phyloP scores from a whole-genome alignment of 2,888 invertebrate genomes.

The Monoplex corrugatus region DNA sequence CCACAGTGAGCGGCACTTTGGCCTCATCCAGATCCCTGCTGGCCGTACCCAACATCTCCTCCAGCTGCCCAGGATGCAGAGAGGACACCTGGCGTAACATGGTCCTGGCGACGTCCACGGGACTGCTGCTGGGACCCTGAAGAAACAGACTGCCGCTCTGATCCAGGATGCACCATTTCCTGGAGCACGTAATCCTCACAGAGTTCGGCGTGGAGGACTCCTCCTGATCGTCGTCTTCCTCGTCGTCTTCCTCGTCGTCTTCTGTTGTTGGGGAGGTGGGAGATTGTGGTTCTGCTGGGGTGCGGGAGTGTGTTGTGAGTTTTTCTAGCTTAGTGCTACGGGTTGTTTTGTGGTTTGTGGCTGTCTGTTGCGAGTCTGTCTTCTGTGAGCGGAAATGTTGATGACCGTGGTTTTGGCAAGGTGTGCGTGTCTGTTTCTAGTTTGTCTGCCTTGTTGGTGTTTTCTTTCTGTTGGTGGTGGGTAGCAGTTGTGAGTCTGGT shows the following conservation, averaged over 20 bases:
- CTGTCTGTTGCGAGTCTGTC: background rate
- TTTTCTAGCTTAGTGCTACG: background rate
- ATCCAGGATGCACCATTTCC: conserved; percentile 45
- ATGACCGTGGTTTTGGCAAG: too few species aligned
- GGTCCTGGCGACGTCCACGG: background rate
- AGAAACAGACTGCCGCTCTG: conserved; percentile 46
- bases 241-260: background rate
- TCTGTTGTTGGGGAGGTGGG: background rate
- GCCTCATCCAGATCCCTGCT: conserved; percentile 45
- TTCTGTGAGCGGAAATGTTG: too few species aligned
- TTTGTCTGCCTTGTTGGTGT: background rate
- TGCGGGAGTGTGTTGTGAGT: background rate
- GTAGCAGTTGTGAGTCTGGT: background rate
- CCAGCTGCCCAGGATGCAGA: conserved; percentile 34
- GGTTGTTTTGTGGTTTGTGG: background rate
- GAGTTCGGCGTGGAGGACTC: background rate
- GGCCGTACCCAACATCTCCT: background rate
- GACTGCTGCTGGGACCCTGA: background rate
- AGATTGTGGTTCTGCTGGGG: background rate
- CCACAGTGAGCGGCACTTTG: conserved; percentile 32
- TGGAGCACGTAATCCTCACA: conserved; percentile 4
- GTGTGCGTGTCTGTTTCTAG: background rate
- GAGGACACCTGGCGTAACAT: conserved; percentile 35
- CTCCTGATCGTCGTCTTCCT: background rate
- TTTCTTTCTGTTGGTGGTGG: background rate